A percentile compares a stretch with the other conserved stretches of the same genome.
These are phyloP conservation scores for Temnothorax ravouxi DNA, from an alignment of 2,888 invertebrate species.

Conservation along the genomic window DNA sequence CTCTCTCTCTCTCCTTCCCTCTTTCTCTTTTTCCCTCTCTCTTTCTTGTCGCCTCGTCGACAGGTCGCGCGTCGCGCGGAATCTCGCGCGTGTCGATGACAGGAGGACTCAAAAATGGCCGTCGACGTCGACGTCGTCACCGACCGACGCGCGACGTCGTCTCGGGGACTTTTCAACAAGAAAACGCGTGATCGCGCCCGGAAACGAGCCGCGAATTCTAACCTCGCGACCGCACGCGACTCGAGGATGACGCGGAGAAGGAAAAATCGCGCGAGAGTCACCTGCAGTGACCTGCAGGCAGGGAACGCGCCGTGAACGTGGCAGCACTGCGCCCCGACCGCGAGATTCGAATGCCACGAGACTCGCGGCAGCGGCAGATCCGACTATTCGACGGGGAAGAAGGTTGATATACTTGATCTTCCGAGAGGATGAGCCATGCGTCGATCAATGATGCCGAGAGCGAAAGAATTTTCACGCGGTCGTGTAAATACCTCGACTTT, in stretches of 20 bases:
- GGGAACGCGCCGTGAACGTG: not conserved
- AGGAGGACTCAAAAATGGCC: constrained; percentile 40
- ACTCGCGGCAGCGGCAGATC: not conserved
- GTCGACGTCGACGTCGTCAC: constrained; percentile 39
- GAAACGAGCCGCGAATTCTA: not conserved
- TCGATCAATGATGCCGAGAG: not conserved
- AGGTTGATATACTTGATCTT: not conserved
- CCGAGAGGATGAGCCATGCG: not conserved
- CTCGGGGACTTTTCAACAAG: not conserved
- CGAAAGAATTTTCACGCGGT: not conserved
- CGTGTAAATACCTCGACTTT: not conserved
- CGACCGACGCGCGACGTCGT: too few relatives aligned
- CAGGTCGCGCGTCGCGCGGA: constrained; percentile 6
- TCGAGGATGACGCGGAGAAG: not conserved
- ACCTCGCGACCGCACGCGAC: constrained; percentile 1
- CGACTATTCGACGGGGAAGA: not conserved
- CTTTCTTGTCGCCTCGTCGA: constrained; percentile 8
- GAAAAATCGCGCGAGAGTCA: not conserved
- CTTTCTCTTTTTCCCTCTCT: not conserved
- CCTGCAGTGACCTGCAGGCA: too few relatives aligned
- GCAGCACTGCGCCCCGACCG: not conserved
- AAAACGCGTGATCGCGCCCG: not conserved
- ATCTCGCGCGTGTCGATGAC: constrained; percentile 26
- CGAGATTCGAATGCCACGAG: constrained; percentile 17
- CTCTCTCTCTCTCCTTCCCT: not conserved